A percentile compares a stretch with the other conserved stretches of the same genome.
phyloP scores from a whole-genome alignment of 1,140 invertebrate genomes.

The Centruroides sculpturatus region DNA sequence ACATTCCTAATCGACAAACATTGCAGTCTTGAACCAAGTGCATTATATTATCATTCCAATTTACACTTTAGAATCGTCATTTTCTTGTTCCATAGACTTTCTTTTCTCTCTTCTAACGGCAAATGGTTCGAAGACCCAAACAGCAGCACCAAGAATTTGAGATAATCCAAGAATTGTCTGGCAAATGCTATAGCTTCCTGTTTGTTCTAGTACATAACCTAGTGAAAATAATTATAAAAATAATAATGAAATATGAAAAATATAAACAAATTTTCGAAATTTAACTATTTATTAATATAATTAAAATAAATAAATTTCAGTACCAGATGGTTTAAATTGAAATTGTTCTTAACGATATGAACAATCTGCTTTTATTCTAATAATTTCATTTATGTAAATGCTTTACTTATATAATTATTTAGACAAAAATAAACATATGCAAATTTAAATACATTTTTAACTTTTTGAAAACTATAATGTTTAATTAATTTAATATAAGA shows the following conservation, averaged over 20 bases:
- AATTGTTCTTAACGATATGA: too few relatives aligned
- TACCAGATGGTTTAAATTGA: neutral
- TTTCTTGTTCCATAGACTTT: neutral
- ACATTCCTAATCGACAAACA: too few relatives aligned
- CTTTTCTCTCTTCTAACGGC: slow-evolving; percentile 9
- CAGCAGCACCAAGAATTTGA: slow-evolving; percentile 11
- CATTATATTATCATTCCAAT: too few relatives aligned
- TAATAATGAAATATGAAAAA: neutral
- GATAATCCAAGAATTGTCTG: slow-evolving; percentile 11
- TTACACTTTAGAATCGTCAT: too few relatives aligned
- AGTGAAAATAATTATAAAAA: slow-evolving; percentile 1
- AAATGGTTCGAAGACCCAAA: slow-evolving; percentile 16
- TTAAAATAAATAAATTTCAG: too few relatives aligned
- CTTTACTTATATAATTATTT: too few relatives aligned
- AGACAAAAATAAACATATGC: too few relatives aligned
- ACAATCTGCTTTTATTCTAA: too few relatives aligned
- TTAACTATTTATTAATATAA: neutral
- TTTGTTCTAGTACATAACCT: slow-evolving; percentile 17
- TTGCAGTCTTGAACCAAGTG: too few relatives aligned
- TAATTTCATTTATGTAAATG: too few relatives aligned
- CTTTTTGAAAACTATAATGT: too few relatives aligned
- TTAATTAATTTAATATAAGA: neutral
- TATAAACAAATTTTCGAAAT: neutral
- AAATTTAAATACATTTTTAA: too few relatives aligned
- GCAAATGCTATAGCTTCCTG: slow-evolving; percentile 14